Evolutionary conservation across 1,140 invertebrate genomes (phyloP).

Genomic region (Drosophila burlai): DNA sequence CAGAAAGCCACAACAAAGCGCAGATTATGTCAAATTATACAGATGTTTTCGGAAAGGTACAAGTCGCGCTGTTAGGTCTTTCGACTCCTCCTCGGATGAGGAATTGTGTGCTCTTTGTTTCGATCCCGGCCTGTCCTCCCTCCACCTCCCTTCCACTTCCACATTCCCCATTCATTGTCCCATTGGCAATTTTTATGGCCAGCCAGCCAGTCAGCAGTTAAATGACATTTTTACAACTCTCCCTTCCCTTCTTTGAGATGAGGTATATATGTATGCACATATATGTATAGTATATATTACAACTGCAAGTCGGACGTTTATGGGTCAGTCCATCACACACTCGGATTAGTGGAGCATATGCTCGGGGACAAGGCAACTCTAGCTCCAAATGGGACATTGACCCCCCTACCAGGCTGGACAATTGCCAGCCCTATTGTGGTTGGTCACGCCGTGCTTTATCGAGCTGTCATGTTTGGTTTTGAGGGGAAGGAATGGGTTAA

Average conservation of each 20-base stretch:
- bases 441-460: conserved; percentile 27
- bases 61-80: conserved; percentile 1
- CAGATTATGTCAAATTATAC: conserved; percentile 82
- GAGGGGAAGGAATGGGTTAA: not conserved
- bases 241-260: not conserved
- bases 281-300: conserved; percentile 16
- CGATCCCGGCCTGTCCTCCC: not conserved
- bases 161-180: conserved; percentile 48
- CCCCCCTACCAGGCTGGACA: conserved; percentile 15
- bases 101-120: conserved; percentile 37
- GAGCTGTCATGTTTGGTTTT: not conserved
- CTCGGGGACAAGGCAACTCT: conserved; percentile 28
- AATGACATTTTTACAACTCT: conserved; percentile 62
- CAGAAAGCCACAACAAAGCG: conserved; percentile 64
- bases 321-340: conserved; percentile 54
- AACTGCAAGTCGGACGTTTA: conserved; percentile 65
- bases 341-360: conserved; percentile 66
- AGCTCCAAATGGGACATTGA: conserved; percentile 26
- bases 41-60: conserved; percentile 68
- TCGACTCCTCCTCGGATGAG: not conserved
- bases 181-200: conserved; percentile 71
- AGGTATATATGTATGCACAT: conserved; percentile 1
- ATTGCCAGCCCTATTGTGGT: conserved; percentile 43
- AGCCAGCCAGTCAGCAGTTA: conserved; percentile 22
- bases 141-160: not conserved